These are phyloP conservation scores for Dreissena polymorpha DNA, from an alignment of 1,140 invertebrate species.

Conservation along the genomic window DNA sequence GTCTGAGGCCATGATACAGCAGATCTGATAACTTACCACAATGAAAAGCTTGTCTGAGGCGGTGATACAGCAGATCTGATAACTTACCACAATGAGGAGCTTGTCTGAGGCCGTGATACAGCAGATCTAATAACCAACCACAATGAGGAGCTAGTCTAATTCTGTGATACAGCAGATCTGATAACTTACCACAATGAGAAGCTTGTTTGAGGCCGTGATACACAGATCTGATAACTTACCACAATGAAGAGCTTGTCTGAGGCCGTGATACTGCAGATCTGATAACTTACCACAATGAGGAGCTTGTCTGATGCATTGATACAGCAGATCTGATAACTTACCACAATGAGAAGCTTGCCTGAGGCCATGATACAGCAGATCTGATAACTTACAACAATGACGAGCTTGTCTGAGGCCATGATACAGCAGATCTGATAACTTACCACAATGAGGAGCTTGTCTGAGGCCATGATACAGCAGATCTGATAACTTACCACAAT, in stretches of 20 bases:
- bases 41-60: constrained; percentile 90
- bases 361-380: constrained; percentile 90
- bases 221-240: constrained; percentile 86
- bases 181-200: constrained; percentile 86
- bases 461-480: constrained; percentile 88
- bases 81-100: constrained; percentile 86
- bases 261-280: constrained; percentile 89
- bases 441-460: constrained; percentile 89
- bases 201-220: constrained; percentile 88
- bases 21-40: constrained; percentile 87
- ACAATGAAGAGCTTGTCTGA: constrained; percentile 91
- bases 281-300: constrained; percentile 86
- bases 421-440: constrained; percentile 88
- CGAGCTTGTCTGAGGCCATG: constrained; percentile 87
- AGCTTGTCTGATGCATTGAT: constrained; percentile 89
- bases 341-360: constrained; percentile 90
- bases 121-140: constrained; percentile 86
- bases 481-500: constrained; percentile 87
- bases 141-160: constrained; percentile 89
- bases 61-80: constrained; percentile 89
- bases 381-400: constrained; percentile 86
- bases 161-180: constrained; percentile 90
- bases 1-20: constrained; percentile 89
- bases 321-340: constrained; percentile 86
- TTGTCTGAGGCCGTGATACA: constrained; percentile 90